A percentile compares a stretch with the other conserved stretches of the same genome.
Conservation (phyloP, 2,888 invertebrate species). For the Parasteatoda lunata region DNA sequence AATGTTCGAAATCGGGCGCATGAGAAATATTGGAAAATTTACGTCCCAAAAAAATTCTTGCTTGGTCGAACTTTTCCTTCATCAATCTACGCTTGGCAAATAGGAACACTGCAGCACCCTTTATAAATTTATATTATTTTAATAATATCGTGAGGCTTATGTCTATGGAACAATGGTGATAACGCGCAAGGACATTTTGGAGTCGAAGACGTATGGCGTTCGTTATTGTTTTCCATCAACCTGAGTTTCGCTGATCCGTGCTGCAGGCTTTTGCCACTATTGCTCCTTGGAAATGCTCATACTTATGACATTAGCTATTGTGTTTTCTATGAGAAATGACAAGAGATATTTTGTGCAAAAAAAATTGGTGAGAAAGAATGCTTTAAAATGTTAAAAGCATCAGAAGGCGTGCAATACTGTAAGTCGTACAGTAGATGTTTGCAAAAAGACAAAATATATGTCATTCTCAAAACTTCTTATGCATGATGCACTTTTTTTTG, state of each 20-base stretch:
- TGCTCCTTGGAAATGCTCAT: no score
- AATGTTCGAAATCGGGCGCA: constrained; percentile 13
- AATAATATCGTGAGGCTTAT: constrained; percentile 33
- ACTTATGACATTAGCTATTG: constrained; percentile 1
- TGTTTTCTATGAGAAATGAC: not conserved
- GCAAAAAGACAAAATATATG: no score
- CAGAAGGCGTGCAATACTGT: no score
- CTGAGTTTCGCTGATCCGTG: not conserved
- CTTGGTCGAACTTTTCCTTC: constrained; percentile 28
- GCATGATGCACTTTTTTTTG: no score
- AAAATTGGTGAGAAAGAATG: no score
- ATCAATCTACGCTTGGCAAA: constrained; percentile 15
- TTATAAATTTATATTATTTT: constrained; percentile 20
- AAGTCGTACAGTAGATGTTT: no score
- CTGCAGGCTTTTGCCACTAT: no score
- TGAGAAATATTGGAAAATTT: constrained; percentile 20
- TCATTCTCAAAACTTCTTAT: no score
- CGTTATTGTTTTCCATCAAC: not conserved
- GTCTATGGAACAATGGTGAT: constrained; percentile 25
- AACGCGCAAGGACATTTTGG: constrained; percentile 23
- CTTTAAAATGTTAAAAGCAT: no score
- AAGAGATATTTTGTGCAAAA: no score
- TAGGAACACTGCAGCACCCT: constrained; percentile 17
- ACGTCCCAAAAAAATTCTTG: constrained; percentile 32
- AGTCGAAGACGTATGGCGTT: not conserved